Percentiles rank a stretch among this genome's conserved stretches.
phyloP scores from a whole-genome alignment of 2,797 vertebrate genomes.

The Acomys russatus region DNA sequence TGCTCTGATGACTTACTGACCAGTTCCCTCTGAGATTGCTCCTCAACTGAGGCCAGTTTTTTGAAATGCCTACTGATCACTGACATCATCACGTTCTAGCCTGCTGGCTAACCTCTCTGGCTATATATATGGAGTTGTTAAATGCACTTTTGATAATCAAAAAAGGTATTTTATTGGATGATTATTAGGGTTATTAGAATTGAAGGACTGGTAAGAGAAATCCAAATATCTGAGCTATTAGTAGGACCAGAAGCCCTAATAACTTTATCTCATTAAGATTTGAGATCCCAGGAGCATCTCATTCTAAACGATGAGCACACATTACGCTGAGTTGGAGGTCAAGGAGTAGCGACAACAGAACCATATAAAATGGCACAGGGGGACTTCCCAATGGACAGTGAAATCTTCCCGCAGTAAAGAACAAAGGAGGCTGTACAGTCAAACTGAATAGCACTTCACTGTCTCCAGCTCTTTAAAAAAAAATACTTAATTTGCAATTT shows the following conservation, averaged over 20 bases:
- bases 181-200: neutral
- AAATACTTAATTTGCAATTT: neutral
- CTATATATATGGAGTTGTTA: neutral
- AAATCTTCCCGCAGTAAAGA: neutral
- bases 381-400: neutral
- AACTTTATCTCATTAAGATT: neutral
- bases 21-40: neutral
- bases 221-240: neutral
- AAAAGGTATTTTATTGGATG: neutral
- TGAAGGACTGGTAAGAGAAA: neutral
- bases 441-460: neutral
- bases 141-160: neutral
- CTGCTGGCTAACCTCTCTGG: neutral
- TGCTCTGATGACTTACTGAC: neutral
- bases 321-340: neutral
- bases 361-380: neutral
- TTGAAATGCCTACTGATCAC: neutral
- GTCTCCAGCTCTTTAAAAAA: constrained; percentile 6
- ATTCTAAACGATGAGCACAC: neutral
- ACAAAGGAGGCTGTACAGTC: neutral
- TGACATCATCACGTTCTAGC: neutral
- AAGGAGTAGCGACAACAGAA: neutral
- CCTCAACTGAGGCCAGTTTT: neutral
- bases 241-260: neutral
- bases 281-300: neutral